phyloP scores from a whole-genome alignment of 1,140 invertebrate genomes.

The Drosophila pseudoobscura region DNA sequence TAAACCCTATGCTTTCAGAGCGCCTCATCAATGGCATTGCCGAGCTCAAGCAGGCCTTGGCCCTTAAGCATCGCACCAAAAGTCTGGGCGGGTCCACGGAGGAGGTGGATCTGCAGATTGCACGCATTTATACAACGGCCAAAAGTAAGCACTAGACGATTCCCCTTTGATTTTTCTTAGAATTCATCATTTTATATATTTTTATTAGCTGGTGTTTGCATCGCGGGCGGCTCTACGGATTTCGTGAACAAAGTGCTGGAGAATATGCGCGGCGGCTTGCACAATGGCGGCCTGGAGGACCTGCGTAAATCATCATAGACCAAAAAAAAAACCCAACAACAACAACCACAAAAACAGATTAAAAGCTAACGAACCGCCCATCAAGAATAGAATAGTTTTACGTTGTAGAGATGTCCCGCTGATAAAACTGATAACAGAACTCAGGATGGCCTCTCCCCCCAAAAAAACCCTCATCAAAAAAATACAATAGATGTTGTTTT shows the following conservation, averaged over 20 bases:
- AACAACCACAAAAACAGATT: background rate
- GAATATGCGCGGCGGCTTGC: constrained; percentile 88
- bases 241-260: constrained; percentile 94
- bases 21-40: constrained; percentile 87
- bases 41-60: constrained; percentile 87
- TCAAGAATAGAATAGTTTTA: constrained; percentile 58
- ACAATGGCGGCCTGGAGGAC: constrained; percentile 88
- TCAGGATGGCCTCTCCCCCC: background rate
- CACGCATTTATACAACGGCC: constrained; percentile 87
- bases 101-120: constrained; percentile 87
- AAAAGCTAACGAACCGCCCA: constrained; percentile 65
- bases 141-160: constrained; percentile 85
- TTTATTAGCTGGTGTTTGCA: constrained; percentile 86
- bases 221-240: constrained; percentile 92
- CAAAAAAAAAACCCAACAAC: constrained; percentile 27
- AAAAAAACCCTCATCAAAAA: constrained; percentile 21
- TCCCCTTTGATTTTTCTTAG: background rate
- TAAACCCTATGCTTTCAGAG: constrained; percentile 84
- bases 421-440: constrained; percentile 14
- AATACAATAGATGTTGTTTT: constrained; percentile 15
- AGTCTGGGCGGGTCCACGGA: constrained; percentile 85
- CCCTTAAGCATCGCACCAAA: constrained; percentile 85
- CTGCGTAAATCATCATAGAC: constrained; percentile 73
- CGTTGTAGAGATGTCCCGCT: constrained; percentile 13
- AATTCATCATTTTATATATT: constrained; percentile 2